Evolutionary conservation across 2,113 vertebrate species (phyloP).

Genomic region (Platycercus adscitus): DNA sequence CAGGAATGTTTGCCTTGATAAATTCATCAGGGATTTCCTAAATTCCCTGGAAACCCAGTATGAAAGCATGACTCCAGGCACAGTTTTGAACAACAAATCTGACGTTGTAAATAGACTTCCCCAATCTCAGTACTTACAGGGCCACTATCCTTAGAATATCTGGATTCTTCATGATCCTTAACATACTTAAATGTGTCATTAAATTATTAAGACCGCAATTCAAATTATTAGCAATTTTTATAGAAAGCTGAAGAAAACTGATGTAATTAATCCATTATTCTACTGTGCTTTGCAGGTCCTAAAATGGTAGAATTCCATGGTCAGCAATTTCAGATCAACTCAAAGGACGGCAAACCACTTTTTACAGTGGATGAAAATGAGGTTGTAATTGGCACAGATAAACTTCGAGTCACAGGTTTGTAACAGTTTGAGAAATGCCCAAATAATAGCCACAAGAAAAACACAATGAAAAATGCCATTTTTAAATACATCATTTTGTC

Average conservation of each 20-base stretch:
- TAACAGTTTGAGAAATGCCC: not conserved
- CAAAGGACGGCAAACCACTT: conserved; percentile 81
- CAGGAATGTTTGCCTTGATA: not conserved
- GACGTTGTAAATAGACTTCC: not conserved
- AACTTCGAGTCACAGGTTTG: conserved; percentile 92
- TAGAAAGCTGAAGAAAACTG: not conserved
- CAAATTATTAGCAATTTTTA: not conserved
- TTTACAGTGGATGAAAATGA: conserved; percentile 88
- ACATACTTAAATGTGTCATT: not conserved
- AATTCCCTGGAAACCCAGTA: not conserved
- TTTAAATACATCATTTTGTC: not conserved
- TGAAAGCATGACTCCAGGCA: not conserved
- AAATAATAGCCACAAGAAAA: not conserved
- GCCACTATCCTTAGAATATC: not conserved
- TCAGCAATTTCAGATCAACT: conserved; percentile 85
- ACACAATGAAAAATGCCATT: not conserved
- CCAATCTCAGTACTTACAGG: not conserved
- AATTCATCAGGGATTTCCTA: not conserved
- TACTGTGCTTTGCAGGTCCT: conserved; percentile 80
- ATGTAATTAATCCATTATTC: not conserved
- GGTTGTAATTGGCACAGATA: conserved; percentile 85
- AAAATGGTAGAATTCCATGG: conserved; percentile 83
- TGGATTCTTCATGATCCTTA: not conserved
- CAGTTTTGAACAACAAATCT: not conserved
- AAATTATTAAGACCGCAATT: not conserved